Percentiles rank a stretch among this genome's conserved stretches.
These are phyloP conservation scores for Sebastes steindachneri DNA, from an alignment of 2,797 vertebrate genomes.

Conservation along the genomic window DNA sequence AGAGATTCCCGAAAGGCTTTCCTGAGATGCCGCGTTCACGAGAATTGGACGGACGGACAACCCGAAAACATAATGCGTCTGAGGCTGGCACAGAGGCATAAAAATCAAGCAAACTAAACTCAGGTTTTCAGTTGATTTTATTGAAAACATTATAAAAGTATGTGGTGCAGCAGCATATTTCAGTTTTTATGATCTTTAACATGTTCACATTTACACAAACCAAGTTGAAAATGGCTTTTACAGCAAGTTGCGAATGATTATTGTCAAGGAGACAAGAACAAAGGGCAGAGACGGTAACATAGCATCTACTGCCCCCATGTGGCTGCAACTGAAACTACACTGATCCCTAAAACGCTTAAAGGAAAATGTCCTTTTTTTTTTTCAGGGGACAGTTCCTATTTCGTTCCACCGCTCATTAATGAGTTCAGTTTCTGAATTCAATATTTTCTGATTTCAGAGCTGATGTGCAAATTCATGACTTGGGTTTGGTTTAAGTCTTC, in stretches of 20 bases:
- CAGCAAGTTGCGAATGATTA: slow-evolving; percentile 26
- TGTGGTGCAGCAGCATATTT: slow-evolving; percentile 74
- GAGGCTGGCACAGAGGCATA: not conserved
- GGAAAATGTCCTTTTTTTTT: not conserved
- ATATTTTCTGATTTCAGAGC: not conserved
- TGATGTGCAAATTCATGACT: slow-evolving; percentile 31
- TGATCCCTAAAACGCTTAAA: not conserved
- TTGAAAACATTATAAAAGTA: slow-evolving; percentile 82
- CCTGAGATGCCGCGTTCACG: not conserved
- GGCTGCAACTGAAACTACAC: slow-evolving; percentile 41
- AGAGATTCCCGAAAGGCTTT: not conserved
- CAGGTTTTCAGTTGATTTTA: slow-evolving; percentile 71
- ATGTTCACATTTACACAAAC: slow-evolving; percentile 69
- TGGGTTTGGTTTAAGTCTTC: slow-evolving; percentile 14
- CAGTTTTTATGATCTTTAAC: slow-evolving; percentile 54
- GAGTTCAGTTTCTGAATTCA: not conserved
- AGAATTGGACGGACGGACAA: not conserved
- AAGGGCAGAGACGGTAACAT: slow-evolving; percentile 15
- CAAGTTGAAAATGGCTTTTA: slow-evolving; percentile 63
- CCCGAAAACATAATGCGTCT: not conserved
- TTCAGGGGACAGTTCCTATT: not conserved
- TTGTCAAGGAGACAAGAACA: slow-evolving; percentile 18
- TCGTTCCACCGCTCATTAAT: not conserved
- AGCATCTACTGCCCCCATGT: slow-evolving; percentile 43
- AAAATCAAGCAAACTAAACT: not conserved